Conservation (phyloP, 1,140 invertebrate species). For the Plutomurus gul region DNA sequence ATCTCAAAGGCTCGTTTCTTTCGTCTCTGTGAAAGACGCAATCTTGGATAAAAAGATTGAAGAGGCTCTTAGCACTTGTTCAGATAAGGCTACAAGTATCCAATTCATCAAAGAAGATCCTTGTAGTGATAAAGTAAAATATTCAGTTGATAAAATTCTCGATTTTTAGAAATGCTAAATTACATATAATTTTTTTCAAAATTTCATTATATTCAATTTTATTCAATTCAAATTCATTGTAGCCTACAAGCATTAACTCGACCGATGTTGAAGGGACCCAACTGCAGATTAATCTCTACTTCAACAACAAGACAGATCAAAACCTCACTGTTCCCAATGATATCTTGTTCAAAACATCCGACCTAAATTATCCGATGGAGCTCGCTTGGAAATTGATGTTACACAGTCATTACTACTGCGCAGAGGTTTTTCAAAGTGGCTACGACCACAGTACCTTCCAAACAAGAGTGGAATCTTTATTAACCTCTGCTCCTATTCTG, state of each 20-base stretch:
- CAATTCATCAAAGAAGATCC: not conserved
- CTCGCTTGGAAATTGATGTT: not conserved
- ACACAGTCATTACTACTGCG: not conserved
- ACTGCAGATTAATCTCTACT: not conserved
- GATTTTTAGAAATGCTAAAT: too few species aligned
- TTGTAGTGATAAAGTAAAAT: too few species aligned
- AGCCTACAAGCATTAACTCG: too few species aligned
- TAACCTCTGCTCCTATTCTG: conserved; percentile 7
- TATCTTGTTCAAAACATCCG: not conserved
- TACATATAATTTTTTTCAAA: too few species aligned
- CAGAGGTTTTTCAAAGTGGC: not conserved
- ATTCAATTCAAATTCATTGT: too few species aligned
- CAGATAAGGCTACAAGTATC: not conserved
- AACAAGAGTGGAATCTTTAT: not conserved
- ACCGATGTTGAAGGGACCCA: not conserved
- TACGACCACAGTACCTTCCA: conserved; percentile 9
- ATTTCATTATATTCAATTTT: too few species aligned
- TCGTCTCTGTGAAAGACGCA: not conserved
- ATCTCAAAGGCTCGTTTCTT: not conserved
- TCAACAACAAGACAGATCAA: not conserved
- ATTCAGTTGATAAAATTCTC: too few species aligned
- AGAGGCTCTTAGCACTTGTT: not conserved
- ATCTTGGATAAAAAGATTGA: not conserved
- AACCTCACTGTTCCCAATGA: not conserved
- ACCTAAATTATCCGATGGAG: not conserved